Conservation (phyloP, 2,113 vertebrate genomes). For the Eptesicus fuscus region DNA sequence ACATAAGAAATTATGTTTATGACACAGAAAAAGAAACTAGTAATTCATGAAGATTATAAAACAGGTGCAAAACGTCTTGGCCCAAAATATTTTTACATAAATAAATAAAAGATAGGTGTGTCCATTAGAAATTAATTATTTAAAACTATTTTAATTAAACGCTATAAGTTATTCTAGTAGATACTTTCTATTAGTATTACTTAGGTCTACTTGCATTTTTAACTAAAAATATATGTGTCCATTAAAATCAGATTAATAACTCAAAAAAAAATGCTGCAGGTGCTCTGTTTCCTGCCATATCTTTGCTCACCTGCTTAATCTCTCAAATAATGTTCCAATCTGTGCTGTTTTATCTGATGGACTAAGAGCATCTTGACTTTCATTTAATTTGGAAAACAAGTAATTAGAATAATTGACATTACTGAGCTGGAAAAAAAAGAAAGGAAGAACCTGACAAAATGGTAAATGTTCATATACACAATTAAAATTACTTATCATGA, state of each 20-base stretch:
- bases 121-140: background rate
- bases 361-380: slow-evolving; percentile 43
- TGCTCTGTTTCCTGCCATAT: slow-evolving; percentile 17
- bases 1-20: background rate
- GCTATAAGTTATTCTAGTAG: background rate
- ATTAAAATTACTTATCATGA: slow-evolving; percentile 11
- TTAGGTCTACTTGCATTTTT: slow-evolving; percentile 1
- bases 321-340: slow-evolving; percentile 72
- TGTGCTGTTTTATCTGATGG: slow-evolving; percentile 63
- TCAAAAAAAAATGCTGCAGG: background rate
- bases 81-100: slow-evolving; percentile 3
- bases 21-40: background rate
- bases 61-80: background rate
- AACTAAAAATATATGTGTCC: background rate
- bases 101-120: background rate
- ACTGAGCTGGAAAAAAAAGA: slow-evolving; percentile 71
- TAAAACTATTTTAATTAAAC: slow-evolving; percentile 9
- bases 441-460: slow-evolving; percentile 67
- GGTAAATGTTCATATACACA: background rate
- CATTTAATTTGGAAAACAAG: slow-evolving; percentile 71
- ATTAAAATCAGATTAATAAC: slow-evolving; percentile 8
- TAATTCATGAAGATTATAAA: background rate
- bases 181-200: background rate
- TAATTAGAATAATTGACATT: slow-evolving; percentile 54
- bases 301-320: slow-evolving; percentile 71